A percentile compares a stretch with the other conserved stretches of the same genome.
These are phyloP conservation scores for Odontomachus brunneus DNA, from an alignment of 1,140 invertebrate species.

Conservation along the genomic window DNA sequence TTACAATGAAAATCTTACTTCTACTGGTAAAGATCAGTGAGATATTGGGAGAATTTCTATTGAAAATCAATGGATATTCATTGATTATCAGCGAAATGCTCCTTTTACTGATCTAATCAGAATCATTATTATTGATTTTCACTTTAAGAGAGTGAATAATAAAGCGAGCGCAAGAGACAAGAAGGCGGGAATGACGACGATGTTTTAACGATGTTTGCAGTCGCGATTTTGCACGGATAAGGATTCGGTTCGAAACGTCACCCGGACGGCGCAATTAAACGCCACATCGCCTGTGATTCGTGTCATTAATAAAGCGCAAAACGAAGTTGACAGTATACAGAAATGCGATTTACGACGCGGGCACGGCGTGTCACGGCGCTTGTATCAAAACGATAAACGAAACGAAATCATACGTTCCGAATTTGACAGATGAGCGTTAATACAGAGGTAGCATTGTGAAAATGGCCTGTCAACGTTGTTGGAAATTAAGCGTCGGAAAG, in stretches of 20 bases:
- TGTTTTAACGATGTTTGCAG: no score
- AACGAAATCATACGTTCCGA: constrained; percentile 26
- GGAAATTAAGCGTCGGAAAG: constrained; percentile 53
- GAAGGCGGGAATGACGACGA: no score
- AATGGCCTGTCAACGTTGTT: constrained; percentile 38
- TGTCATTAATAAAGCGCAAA: constrained; percentile 10
- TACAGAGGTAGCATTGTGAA: constrained; percentile 28
- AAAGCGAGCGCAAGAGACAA: no score
- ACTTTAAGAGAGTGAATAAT: no score
- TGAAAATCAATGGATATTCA: no score
- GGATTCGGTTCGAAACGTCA: not conserved
- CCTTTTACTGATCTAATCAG: no score
- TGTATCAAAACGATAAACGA: constrained; percentile 47
- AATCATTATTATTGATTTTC: no score
- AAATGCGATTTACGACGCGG: constrained; percentile 33
- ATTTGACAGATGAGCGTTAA: constrained; percentile 47
- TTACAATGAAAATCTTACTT: no score
- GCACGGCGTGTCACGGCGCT: not conserved
- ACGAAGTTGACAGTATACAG: constrained; percentile 22
- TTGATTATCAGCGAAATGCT: no score
- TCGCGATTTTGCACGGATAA: no score
- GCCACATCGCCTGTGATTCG: constrained; percentile 8
- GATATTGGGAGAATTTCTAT: no score
- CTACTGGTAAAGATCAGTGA: no score
- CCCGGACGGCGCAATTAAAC: constrained; percentile 24